phyloP scores from a whole-genome alignment of 2,888 invertebrate genomes.

The Aricia artaxerxes region DNA sequence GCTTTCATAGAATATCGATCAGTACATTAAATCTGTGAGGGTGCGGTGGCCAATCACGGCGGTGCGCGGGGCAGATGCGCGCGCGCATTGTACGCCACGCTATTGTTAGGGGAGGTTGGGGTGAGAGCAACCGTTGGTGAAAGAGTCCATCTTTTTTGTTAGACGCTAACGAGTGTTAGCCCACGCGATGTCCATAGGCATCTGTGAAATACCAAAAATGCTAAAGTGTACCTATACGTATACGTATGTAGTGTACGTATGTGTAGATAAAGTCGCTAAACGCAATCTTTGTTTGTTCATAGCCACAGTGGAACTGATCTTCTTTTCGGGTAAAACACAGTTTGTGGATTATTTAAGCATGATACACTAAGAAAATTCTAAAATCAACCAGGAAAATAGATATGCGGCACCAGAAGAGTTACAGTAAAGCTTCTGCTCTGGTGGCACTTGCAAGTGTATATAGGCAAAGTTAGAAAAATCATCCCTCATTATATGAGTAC shows the following conservation, averaged over 20 bases:
- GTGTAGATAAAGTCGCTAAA: not conserved
- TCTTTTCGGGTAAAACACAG: not conserved
- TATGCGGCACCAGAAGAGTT: no score
- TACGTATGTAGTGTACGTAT: no score
- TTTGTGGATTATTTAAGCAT: not conserved
- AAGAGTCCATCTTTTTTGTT: conserved; percentile 19
- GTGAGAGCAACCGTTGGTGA: conserved; percentile 54
- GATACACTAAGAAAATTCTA: no score
- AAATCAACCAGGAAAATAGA: no score
- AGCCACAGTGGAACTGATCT: no score
- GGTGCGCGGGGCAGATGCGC: conserved; percentile 67
- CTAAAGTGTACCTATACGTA: not conserved
- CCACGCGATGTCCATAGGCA: not conserved
- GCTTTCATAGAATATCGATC: conserved; percentile 69
- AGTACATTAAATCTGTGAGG: conserved; percentile 68
- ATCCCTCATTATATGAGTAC: no score
- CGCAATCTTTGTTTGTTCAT: not conserved
- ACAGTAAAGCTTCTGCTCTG: no score
- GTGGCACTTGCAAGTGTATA: no score
- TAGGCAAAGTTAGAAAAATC: no score
- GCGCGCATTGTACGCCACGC: conserved; percentile 61
- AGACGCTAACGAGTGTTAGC: conserved; percentile 4
- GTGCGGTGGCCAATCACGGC: conserved; percentile 65
- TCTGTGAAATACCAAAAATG: not conserved
- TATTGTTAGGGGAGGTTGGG: conserved; percentile 63